Conservation (phyloP, 1,140 invertebrate species). For the fruit fly (Drosophila melanogaster) region DNA sequence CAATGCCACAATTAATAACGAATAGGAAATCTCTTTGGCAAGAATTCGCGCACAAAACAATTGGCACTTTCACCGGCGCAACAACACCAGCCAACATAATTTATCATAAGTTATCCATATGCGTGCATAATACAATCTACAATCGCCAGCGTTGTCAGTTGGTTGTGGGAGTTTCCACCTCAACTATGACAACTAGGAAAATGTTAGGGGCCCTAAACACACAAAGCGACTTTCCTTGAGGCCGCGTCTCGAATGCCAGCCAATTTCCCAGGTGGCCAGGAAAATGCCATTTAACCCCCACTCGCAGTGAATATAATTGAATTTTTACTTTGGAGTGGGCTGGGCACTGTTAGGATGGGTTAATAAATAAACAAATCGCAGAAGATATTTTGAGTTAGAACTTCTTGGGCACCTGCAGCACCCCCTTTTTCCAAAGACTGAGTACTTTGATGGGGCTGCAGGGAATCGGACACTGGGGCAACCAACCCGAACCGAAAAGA, state of each 20-base stretch:
- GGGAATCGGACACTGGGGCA: constrained; percentile 33
- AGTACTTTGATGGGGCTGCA: constrained; percentile 27
- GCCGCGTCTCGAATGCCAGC: constrained; percentile 16
- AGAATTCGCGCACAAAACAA: constrained; percentile 69
- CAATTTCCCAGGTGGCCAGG: constrained; percentile 10
- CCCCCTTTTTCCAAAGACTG: constrained; percentile 1
- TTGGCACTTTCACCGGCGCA: constrained; percentile 67
- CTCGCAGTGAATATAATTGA: constrained; percentile 17
- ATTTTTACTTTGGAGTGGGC: constrained; percentile 1
- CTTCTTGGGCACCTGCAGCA: constrained; percentile 17
- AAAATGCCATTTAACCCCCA: constrained; percentile 28
- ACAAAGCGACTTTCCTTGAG: constrained; percentile 35
- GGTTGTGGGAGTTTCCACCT: constrained; percentile 61
- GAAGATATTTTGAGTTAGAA: not conserved
- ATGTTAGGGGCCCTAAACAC: constrained; percentile 12
- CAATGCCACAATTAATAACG: constrained; percentile 59
- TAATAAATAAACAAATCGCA: constrained; percentile 16
- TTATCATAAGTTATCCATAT: constrained; percentile 61
- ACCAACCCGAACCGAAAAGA: constrained; percentile 50
- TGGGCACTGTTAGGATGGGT: constrained; percentile 1
- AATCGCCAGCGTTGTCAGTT: constrained; percentile 37
- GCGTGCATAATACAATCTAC: constrained; percentile 12
- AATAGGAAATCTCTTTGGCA: constrained; percentile 67
- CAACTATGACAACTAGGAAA: constrained; percentile 73
- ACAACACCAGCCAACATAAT: constrained; percentile 57